Evolutionary conservation across 1,140 invertebrate species (phyloP), one percentile per base, ranked within the genome.

Genomic region (Armadillidium nasatum): DNA sequence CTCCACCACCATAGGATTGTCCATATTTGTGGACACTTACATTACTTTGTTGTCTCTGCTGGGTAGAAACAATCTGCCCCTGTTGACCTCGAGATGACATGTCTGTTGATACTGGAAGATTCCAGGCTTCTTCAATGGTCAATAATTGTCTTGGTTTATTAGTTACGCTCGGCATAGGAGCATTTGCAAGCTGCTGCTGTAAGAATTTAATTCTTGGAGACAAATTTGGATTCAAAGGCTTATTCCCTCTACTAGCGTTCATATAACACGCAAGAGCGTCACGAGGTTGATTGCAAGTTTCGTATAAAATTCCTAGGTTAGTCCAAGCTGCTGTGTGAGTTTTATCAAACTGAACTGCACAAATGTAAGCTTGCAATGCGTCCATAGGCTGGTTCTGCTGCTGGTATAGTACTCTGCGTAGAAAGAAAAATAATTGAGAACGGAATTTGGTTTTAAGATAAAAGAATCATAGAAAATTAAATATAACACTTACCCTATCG

Each of bases 321-420:
- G 95, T 97, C 98, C 98, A 99, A 75, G 97, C 97, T 10, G 96
- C 94, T 70, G 92, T 93, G 85, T 99, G 97, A 76, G 91, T 91
- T 85, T 98, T 98, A 87, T 99, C 96, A 82, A 99, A 88, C 86
- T 99, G 97, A 75, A 99, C 96, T 46, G 97, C 96, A 88, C 97
- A 99, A 83, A 99, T 98, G 85, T 96, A 96, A 7, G 95, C 96
- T 88, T 99, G 98, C 60, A 99, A 86, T 74, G 98, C 98, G 87
- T 99, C 98, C 91, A 99, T 97, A 85, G 96, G 96, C 88, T 99
- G 98, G 85, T 95, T 98, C 87, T 99, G 97, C 85, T 99, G 95
- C 85, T 99, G 97, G 85, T 99, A 99, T 23, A 99, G 89, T 67
- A 99, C 95, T 76, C 94, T 95, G 85, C 10, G 87, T 87, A 13